Evolutionary conservation across 2,797 vertebrate species (phyloP).

Genomic region (Eremophila alpestris): DNA sequence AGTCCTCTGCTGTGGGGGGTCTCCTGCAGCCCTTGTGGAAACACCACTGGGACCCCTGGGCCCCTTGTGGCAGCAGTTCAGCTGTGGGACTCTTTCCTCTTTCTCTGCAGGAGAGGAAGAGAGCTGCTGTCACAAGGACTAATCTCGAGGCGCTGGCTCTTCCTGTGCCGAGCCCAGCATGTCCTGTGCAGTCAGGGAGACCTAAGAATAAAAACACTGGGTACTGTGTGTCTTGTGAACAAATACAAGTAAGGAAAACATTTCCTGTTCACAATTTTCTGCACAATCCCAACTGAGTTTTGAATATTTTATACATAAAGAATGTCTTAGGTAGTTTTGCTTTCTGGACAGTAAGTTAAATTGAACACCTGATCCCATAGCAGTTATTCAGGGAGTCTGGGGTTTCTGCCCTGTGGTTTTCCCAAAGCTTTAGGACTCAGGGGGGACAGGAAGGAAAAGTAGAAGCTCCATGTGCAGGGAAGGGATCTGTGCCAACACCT

Average conservation of each 20-base stretch:
- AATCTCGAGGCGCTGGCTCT: conserved; percentile 57
- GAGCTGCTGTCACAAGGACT: conserved; percentile 50
- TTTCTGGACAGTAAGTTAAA: neutral
- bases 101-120: conserved; percentile 39
- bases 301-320: neutral
- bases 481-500: neutral
- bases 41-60: neutral
- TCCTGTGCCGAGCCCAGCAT: conserved; percentile 47
- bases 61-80: neutral
- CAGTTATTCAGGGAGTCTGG: neutral
- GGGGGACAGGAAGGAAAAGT: neutral
- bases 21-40: neutral
- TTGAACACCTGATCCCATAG: neutral
- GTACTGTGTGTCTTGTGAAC: neutral
- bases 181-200: conserved; percentile 38
- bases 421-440: neutral
- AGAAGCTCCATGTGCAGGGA: fast-evolving
- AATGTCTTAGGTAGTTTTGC: neutral
- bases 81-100: conserved; percentile 37
- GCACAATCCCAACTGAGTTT: neutral
- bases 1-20: neutral
- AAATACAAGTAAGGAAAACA: neutral
- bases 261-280: neutral
- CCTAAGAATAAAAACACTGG: conserved; percentile 8
- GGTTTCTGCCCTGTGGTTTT: neutral